Percentiles rank a stretch among this genome's conserved stretches.
Evolutionary conservation across 2,888 invertebrate genomes (phyloP).

Genomic region (Pharmacophagus antenor): DNA sequence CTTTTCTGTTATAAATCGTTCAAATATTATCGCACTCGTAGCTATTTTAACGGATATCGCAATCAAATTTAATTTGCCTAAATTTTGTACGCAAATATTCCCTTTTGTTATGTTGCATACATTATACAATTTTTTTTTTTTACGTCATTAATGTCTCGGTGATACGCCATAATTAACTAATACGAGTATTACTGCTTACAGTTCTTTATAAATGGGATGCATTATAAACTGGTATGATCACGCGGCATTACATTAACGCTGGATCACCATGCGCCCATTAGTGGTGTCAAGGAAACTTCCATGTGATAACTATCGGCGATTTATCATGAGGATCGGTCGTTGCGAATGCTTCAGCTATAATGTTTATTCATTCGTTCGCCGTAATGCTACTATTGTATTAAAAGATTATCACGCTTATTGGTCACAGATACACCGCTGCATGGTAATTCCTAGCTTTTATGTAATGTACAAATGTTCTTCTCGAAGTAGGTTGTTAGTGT

Average conservation of each 20-base stretch:
- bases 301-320: slow-evolving; percentile 15
- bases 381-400: slow-evolving; percentile 2
- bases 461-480: no score
- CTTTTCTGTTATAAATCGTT: no score
- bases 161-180: background rate
- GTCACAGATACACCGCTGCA: background rate
- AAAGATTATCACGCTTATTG: slow-evolving; percentile 2
- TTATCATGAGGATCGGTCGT: background rate
- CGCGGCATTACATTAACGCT: slow-evolving; percentile 1
- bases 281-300: slow-evolving; percentile 22
- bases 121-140: background rate
- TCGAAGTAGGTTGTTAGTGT: no score
- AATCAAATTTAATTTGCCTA: no score
- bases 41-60: no score
- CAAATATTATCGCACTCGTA: no score
- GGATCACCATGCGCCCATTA: slow-evolving; percentile 8
- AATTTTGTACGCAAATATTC: no score
- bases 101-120: background rate
- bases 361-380: slow-evolving; percentile 1
- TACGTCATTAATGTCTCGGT: background rate
- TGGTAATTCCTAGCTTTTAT: background rate
- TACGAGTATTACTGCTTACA: background rate
- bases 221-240: slow-evolving; percentile 10
- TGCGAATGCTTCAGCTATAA: background rate
- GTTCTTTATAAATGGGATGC: slow-evolving; percentile 15